phyloP scores from a whole-genome alignment of 37 sponge, comb jelly and placozoan genomes.

The Tethya wilhelma region DNA sequence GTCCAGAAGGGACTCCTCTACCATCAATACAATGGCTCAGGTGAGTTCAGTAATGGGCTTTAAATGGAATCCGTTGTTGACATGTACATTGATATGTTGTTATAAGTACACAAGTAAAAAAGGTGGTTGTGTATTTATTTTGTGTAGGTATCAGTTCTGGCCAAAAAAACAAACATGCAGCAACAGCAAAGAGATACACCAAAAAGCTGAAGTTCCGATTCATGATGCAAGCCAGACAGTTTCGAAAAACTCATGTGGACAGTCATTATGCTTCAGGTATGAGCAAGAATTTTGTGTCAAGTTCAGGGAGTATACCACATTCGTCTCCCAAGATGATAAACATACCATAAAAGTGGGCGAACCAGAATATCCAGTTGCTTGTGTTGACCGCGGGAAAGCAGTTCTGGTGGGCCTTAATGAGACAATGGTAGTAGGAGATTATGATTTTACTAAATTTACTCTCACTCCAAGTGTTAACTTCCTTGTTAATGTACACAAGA shows the following conservation, averaged over 20 bases:
- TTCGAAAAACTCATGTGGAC: slow-evolving; percentile 38
- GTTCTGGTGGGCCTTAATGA: slow-evolving; percentile 24
- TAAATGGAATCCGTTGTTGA: no score
- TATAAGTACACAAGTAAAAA: no score
- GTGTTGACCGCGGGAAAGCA: slow-evolving; percentile 43
- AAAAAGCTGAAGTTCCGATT: slow-evolving; percentile 27
- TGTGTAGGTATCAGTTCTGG: slow-evolving; percentile 50
- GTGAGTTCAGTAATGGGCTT: no score
- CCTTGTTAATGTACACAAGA: slow-evolving; percentile 27
- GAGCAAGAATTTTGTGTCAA: slow-evolving; percentile 40
- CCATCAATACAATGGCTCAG: slow-evolving; percentile 46
- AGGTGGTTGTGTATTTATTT: neutral
- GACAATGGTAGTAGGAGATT: slow-evolving; percentile 28
- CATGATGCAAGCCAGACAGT: slow-evolving; percentile 53
- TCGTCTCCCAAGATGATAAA: slow-evolving; percentile 45
- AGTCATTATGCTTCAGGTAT: no score
- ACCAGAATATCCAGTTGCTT: slow-evolving; percentile 67
- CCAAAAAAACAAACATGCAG: slow-evolving; percentile 22
- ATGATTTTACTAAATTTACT: slow-evolving; percentile 40
- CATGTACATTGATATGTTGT: no score
- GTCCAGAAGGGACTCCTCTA: slow-evolving; percentile 27
- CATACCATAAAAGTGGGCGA: slow-evolving; percentile 64
- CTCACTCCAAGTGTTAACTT: slow-evolving; percentile 26
- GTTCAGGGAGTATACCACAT: slow-evolving; percentile 7
- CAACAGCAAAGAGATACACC: slow-evolving; percentile 32